phyloP scores from a whole-genome alignment of 53 echinoderm and acorn worm species.

The Astropecten irregularis region DNA sequence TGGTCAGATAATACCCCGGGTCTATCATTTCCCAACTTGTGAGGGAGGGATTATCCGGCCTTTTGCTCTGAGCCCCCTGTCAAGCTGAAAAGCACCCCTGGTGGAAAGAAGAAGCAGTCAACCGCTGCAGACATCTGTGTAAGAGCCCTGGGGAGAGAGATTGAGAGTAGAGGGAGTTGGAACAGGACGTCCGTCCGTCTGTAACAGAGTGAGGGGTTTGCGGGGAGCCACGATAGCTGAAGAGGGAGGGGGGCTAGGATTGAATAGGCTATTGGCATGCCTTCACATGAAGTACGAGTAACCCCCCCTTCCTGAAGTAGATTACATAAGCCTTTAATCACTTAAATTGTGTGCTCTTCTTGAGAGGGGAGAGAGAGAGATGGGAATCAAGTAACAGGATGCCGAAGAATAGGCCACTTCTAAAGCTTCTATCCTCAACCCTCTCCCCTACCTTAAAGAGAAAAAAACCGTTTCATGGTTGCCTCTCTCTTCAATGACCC shows the following conservation, averaged over 20 bases:
- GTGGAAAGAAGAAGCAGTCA: constrained; percentile 36
- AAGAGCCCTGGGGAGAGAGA: no score
- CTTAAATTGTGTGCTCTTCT: constrained; percentile 47
- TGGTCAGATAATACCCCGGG: background rate
- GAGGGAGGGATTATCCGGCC: no score
- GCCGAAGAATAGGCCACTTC: background rate
- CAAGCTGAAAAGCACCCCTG: background rate
- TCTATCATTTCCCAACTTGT: constrained; percentile 8
- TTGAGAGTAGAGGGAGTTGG: no score
- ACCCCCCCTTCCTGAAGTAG: constrained; percentile 10
- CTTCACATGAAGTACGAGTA: constrained; percentile 20
- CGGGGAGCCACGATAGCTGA: background rate
- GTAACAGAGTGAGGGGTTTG: no score
- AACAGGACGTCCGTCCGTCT: no score
- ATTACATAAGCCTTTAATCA: constrained; percentile 51
- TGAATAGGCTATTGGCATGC: constrained; percentile 27
- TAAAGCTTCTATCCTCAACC: constrained; percentile 6
- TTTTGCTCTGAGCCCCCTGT: no score
- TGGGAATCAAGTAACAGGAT: background rate
- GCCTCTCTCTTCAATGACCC: background rate
- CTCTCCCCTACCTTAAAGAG: no score
- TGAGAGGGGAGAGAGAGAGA: background rate
- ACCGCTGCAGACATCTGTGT: constrained; percentile 1
- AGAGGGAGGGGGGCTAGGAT: background rate
- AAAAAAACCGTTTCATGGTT: no score